Base-by-base conservation (phyloP, 2,113 vertebrate species). In the Theristicus caerulescens region DNA sequence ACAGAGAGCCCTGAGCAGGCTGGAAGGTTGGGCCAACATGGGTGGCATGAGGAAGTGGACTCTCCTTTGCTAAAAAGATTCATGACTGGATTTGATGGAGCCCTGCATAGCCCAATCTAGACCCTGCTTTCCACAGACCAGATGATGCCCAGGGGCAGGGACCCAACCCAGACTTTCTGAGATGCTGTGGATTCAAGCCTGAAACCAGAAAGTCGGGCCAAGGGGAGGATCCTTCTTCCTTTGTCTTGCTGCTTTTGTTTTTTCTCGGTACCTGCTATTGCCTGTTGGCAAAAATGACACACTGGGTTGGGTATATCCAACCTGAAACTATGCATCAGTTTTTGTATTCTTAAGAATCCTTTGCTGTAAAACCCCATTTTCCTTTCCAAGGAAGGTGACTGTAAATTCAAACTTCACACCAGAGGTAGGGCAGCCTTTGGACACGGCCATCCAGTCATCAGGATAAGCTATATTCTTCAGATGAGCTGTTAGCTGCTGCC, bases 391-490 rank as follows among this genome's bases (percentile, higher is more conserved):
- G 42, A 71, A 7, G 38, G 31, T n/a, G 46, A 62, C 61, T 70
- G 27, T 70, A 90, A 89, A 70, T 59, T 86, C 58, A 47, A 71
- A 57, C 9, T 77, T 88, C 19, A 34, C 25, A 25, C 16, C 1
- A 11, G n/a, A 81, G 25, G 16, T 10, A 52, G 5, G 18, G 21
- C 18, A 62, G 46, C 40, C 25, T 97, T 94, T 74, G 86, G 61
- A 72, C 65, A 85, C 0, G 0, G 21, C 10, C 31, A 7, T 55
- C 46, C 21, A 84, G 67, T n/a, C 31, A 52, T 3, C 47, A 29
- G 36, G 34, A 54, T 62, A 54, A 90, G 13, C 20, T 51, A 1
- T 46, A 62, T 58, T 86, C 36, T 65, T 80, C 58, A 71, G 55
- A 86, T 40, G 21, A 91, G 16, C 32, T 78, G 47, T 66, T 78